Evolutionary conservation across 2,113 vertebrate species (phyloP), one percentile per base, ranked within the genome.

Genomic region (Isichthys henryi): DNA sequence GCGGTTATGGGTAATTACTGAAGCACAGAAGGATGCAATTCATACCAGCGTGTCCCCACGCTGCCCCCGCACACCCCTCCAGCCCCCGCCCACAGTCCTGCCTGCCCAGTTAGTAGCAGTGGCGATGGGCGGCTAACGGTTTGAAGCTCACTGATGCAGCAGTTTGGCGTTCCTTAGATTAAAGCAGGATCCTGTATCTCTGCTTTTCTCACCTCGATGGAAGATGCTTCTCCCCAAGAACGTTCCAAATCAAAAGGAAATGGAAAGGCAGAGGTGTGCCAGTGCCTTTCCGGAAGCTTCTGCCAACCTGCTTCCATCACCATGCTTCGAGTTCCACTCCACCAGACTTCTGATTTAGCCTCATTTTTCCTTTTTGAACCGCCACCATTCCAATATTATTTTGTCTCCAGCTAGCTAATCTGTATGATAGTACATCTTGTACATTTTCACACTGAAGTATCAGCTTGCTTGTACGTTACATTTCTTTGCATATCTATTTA

Each of bases 1-100:
- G 95, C 95, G 95, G 96, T 95, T 95, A 96, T 95, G 92, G 93
- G 94, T 95, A 95, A 95, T 95, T 94, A 94, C 93, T 91, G 93
- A 92, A 94, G 92, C 93, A 93, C 92, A 93, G 90, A 91, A 84
- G 56, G 95, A 93, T 93, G 94, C 94, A 93, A 92, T 94, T 92
- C 91, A 90, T 93, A 89, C 90, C n/a, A 3, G 9, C 9, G 62
- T 66, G 62, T 66, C 91, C 92, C 92, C 91, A 93, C 93, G 4
- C 91, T 89, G 89, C 83, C 87, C 90, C 93, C 90, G 93, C 93
- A 19, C 92, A 89, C 91, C 56, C 56, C 90, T 90, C 92, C 92
- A 90, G 94, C 93, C 31, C 91, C 90, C 91, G 66, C 87, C 90
- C 93, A 88, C 94, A 93, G 11, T 92, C 90, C 91, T 85, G 88